These are phyloP conservation scores for Axea sp. DNA, from an alignment of 2,888 invertebrate species.

Conservation along the genomic window DNA sequence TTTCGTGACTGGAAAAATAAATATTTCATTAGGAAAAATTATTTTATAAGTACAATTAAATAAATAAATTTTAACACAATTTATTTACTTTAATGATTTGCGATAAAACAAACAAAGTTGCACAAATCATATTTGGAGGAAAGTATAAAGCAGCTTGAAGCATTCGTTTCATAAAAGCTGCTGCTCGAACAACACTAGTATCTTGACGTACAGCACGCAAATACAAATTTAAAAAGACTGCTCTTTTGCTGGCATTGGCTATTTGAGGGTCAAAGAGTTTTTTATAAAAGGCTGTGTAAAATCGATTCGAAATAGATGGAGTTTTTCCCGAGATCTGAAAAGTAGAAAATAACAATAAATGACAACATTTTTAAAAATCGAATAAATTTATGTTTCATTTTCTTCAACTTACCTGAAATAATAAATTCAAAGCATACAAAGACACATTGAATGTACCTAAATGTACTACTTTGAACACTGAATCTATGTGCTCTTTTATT, in stretches of 20 bases:
- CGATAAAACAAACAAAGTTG: slow-evolving; percentile 88
- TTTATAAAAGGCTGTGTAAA: slow-evolving; percentile 93
- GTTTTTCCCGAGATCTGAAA: slow-evolving; percentile 71
- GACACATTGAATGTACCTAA: slow-evolving; percentile 87
- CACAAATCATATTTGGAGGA: slow-evolving; percentile 89
- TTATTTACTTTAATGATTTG: slow-evolving; percentile 80
- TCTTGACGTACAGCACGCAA: slow-evolving; percentile 89
- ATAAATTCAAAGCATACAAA: slow-evolving; percentile 81
- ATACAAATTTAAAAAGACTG: slow-evolving; percentile 91
- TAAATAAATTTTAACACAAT: too few relatives aligned
- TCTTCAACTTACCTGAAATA: slow-evolving; percentile 80
- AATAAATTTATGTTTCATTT: too few relatives aligned
- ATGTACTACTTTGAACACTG: slow-evolving; percentile 90
- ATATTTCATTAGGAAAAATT: too few relatives aligned
- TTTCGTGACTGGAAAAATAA: too few relatives aligned
- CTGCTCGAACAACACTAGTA: slow-evolving; percentile 84
- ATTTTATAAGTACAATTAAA: too few relatives aligned
- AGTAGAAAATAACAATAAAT: slow-evolving; percentile 58
- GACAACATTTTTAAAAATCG: too few relatives aligned
- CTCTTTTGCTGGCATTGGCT: slow-evolving; percentile 84
- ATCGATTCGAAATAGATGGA: slow-evolving; percentile 80
- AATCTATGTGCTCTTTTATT: slow-evolving; percentile 84
- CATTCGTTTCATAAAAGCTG: slow-evolving; percentile 92
- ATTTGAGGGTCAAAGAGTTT: slow-evolving; percentile 90
- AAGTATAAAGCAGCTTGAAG: slow-evolving; percentile 87